Evolutionary conservation across 1,140 invertebrate species (phyloP), one percentile per base, ranked within the genome.

Genomic region (Pinna nobilis): DNA sequence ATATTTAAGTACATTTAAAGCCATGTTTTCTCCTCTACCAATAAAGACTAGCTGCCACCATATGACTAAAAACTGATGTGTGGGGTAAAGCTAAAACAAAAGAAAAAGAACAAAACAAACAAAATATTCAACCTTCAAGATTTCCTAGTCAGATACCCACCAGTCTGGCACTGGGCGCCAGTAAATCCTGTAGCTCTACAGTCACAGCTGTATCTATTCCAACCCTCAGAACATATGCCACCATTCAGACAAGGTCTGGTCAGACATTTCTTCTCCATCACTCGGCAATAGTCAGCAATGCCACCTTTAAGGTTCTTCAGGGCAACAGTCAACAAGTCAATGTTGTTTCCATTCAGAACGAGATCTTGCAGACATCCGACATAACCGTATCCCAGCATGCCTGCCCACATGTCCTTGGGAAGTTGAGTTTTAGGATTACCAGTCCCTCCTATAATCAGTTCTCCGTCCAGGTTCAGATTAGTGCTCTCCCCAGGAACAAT

Each of bases 121-220:
- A n/a, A n/a, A n/a, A n/a, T 6, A 6, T 0, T 11, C n/a, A 18
- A 20, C 30, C 9, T 65, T 13, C 9, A 35, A 35, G 18, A 60
- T 44, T 51, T 28, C 20, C 25, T 44, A 7, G 20, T 7, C 32
- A n/a, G 15, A 65, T 18, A 74, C 72, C 35, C 80, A 88, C 87
- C 84, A 74, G 81, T 78, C 47, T 86, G 79, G 76, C 87, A 89
- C 9, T 80, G 80, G 39, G 95, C 94, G 44, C 98, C 98, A 0
- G 93, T 95, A 86, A 94, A 99, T 71, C 93, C 91, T 0, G 97
- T 99, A 5, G 92, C 91, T 9, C 95, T 94, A 88, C 98, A 99
- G 88, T 99, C 97, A 88, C 98, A 99, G 51, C 97, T 92, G 83
- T 97, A 97, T 74, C 97, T 92, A 89, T 98, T 98, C 96, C 97